Base-by-base conservation (phyloP, 2,888 invertebrate species). In the Anarsia innoxiella region DNA sequence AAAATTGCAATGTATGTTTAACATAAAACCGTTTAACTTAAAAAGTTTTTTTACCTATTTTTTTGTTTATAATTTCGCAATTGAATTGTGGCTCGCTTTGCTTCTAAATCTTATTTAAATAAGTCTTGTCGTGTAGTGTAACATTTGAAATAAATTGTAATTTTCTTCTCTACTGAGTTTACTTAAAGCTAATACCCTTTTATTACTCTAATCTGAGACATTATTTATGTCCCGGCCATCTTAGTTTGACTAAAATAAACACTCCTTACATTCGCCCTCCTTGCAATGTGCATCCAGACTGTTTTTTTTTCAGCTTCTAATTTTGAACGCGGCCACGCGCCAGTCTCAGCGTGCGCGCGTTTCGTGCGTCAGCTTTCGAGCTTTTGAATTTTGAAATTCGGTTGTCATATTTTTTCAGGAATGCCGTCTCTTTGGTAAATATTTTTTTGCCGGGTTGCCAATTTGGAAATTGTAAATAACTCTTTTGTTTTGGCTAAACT, bases 241-340 rank as follows among this genome's bases (percentile, higher is more conserved):
- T 49, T 50, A 49, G 49, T 19, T 19, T 54, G 53, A 59, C 66
- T 45, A 67, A 69, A 71, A 70, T 75, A 71, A 74, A 71, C 62
- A 67, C 66, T 63, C 61, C 59, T 60, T 33, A 12, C 27, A 27
- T 65, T 59, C 73, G 80, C 80, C 75, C 79, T 75, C 78, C 78
- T 73, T 65, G 75, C 73, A 65, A 68, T 75, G 74, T 75, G 76
- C 80, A 69, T 70, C 63, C 66, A 73, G 60, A 57, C 58, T 54
- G 55, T 65, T 62, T 66, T 69, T 70, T 74, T 60, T 57, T 56
- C 49, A 56, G 66, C 61, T 69, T 83, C 84, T 83, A 83, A 78
- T 60, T 82, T 76, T 69, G 79, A 72, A 74, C 69, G 72, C 72
- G 74, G 72, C 69, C 70, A 66, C 79, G 72, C 67, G 79, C 79